Evolutionary conservation across 2,888 invertebrate genomes (phyloP), one percentile per base, ranked within the genome.

Genomic region (Erebia ligea): DNA sequence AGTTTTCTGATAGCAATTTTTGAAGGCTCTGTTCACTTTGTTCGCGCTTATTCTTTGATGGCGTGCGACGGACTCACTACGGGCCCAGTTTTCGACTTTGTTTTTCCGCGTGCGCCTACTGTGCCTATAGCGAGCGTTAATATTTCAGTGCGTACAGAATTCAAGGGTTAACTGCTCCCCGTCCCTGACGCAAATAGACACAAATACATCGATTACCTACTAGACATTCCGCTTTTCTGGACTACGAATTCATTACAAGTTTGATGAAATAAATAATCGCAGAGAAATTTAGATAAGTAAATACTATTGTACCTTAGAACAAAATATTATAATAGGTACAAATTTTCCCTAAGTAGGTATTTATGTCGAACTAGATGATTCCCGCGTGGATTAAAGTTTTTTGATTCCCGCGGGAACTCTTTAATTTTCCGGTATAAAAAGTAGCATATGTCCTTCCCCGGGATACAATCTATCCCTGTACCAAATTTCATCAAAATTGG

Each of bases 31-130:
- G 10, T 40, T 3, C 11, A 42, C 61, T 1, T 17, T 52, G 54
- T 40, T 34, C 5, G n/a, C 48, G 74, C 71, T 79, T 92, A 85
- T 79, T 92, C 92, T 92, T 83, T 92, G 92, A 68, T 74, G 73
- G 82, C 86, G 86, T 87, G 90, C 90, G 90, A 91, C 90, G 87
- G 88, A 88, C 89, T 91, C 88, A 88, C 89, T 90, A 87, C 91
- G 85, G 89, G 82, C 82, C 86, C 88, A 88, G 89, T 90, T 90
- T 92, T 90, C 87, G 89, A 90, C 91, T 92, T 87, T 92, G 92
- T 92, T 92, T 92, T 92, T 92, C 91, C 90, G 89, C 89, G 87
- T 86, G 86, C 86, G 86, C 86, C 90, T 87, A 92, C 88, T 86
- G 86, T 86, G 86, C 86, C 90, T 87, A 92, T 88, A 89, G 87